Evolutionary conservation across 2,888 invertebrate genomes (phyloP).

Genomic region (Drosophila melanosoma): DNA sequence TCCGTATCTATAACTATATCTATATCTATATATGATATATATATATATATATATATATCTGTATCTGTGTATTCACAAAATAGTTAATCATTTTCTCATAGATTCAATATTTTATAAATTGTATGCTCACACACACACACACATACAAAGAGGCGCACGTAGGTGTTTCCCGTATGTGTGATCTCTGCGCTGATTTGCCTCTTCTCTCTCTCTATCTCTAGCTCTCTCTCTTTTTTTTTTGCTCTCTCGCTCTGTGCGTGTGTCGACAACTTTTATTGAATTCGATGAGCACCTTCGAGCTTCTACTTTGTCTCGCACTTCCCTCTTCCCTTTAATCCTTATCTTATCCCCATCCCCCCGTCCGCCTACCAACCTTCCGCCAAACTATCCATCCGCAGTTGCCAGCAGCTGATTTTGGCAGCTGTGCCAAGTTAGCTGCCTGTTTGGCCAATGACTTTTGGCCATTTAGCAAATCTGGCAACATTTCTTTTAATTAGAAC

Average conservation of each 20-base stretch:
- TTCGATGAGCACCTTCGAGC: conserved; percentile 55
- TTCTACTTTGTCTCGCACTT: conserved; percentile 7
- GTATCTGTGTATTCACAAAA: conserved; percentile 33
- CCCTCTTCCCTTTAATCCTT: neutral
- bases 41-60: conserved; percentile 12
- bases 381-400: neutral
- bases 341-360: neutral
- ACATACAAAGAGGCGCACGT: conserved; percentile 2
- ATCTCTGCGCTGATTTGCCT: conserved; percentile 73
- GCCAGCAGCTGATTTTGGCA: conserved; percentile 3
- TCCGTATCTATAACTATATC: neutral
- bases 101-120: conserved; percentile 80
- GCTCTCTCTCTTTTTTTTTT: conserved; percentile 6
- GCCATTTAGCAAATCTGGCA: conserved; percentile 20
- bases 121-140: conserved; percentile 57
- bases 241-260: conserved; percentile 11
- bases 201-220: conserved; percentile 8
- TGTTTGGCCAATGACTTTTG: conserved; percentile 8
- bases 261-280: conserved; percentile 68
- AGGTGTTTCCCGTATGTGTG: conserved; percentile 27
- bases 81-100: conserved; percentile 76
- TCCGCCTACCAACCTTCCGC: neutral
- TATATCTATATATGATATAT: conserved; percentile 22
- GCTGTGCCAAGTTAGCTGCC: conserved; percentile 1
- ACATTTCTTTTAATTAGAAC: conserved; percentile 7